These are phyloP conservation scores for Drosophila cracens DNA, from an alignment of 2,888 invertebrate genomes.

Conservation along the genomic window DNA sequence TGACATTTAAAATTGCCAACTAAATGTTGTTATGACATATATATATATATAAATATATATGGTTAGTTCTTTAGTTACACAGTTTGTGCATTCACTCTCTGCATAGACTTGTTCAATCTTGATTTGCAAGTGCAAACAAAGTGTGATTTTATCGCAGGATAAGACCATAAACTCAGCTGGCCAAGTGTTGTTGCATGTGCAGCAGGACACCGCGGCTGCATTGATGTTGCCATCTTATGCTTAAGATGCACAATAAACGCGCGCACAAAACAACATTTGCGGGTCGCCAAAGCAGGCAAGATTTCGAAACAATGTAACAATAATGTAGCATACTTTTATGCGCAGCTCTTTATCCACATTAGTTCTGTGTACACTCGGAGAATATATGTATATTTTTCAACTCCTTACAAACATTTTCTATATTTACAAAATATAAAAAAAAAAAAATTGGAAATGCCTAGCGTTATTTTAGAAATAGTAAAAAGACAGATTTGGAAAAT, in stretches of 20 bases:
- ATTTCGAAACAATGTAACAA: conserved; percentile 13
- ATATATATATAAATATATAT: neutral
- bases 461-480: too few species aligned
- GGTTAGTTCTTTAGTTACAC: neutral
- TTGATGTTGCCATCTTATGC: conserved; percentile 34
- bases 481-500: too few species aligned
- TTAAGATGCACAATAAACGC: neutral
- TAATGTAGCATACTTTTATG: conserved; percentile 48
- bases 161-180: conserved; percentile 23
- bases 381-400: too few species aligned
- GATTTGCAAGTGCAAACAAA: neutral
- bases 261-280: neutral
- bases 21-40: neutral
- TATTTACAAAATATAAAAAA: too few species aligned
- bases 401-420: too few species aligned
- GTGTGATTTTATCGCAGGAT: neutral
- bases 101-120: neutral
- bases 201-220: neutral
- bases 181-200: conserved; percentile 8
- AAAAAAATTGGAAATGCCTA: too few species aligned
- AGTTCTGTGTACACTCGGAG: neutral
- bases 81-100: neutral
- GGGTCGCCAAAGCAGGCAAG: neutral
- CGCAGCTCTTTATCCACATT: neutral
- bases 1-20: conserved; percentile 56